Conservation (phyloP, 2,888 invertebrate genomes). For the Calameuta idolon region DNA sequence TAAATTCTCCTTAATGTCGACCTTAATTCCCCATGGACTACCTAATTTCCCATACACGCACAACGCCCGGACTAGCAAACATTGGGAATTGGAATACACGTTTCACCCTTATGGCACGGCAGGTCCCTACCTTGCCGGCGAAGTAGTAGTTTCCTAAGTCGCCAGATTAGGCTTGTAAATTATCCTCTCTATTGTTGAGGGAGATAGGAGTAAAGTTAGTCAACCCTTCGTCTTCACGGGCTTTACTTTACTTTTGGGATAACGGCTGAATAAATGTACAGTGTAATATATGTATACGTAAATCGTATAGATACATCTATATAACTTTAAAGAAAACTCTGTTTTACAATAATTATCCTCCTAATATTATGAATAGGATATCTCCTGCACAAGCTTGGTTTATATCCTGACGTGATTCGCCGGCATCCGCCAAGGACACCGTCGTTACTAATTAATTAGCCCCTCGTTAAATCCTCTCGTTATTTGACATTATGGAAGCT, state of each 20-base stretch:
- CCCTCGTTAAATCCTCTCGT: not conserved
- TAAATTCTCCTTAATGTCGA: not conserved
- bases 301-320: not conserved
- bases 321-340: not conserved
- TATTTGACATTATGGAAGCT: not conserved
- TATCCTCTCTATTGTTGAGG: slow-evolving; percentile 4
- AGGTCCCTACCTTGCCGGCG: not conserved
- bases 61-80: not conserved
- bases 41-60: not conserved
- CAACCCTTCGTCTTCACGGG: not conserved
- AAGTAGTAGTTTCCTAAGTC: not conserved
- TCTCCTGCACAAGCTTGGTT: not conserved
- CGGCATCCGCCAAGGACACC: not conserved
- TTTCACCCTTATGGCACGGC: not conserved
- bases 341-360: not conserved
- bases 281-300: not conserved
- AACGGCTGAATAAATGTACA: not conserved
- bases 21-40: not conserved
- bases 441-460: not conserved
- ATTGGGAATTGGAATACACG: not conserved
- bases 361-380: not conserved
- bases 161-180: slow-evolving; percentile 7
- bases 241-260: not conserved
- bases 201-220: slow-evolving; percentile 3
- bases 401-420: not conserved